These are phyloP conservation scores for Xiphydria camelus DNA, from an alignment of 2,888 invertebrate genomes.

Conservation along the genomic window DNA sequence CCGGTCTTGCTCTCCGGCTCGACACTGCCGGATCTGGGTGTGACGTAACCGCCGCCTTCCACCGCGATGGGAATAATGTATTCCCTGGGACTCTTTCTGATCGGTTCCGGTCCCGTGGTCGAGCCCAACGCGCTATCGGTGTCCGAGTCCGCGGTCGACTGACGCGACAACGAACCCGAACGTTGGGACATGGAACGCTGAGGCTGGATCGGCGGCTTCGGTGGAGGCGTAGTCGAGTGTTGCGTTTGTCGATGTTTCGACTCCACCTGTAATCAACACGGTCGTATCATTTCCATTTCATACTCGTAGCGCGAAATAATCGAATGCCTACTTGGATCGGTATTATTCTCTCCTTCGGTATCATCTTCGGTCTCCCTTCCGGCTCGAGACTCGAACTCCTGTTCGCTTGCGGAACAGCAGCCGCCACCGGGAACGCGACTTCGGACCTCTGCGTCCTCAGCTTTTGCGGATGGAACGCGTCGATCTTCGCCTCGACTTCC, in stretches of 20 bases:
- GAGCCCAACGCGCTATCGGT: conserved; percentile 64
- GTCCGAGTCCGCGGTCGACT: conserved; percentile 73
- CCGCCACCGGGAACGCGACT: conserved; percentile 63
- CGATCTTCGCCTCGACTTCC: conserved; percentile 51
- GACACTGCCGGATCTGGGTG: conserved; percentile 74
- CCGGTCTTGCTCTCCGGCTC: conserved; percentile 71
- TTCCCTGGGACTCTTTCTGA: conserved; percentile 86
- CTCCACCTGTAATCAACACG: conserved; percentile 35
- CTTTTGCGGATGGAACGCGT: conserved; percentile 53
- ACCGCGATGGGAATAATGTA: conserved; percentile 93
- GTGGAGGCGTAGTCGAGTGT: conserved; percentile 57
- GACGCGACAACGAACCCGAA: conserved; percentile 63
- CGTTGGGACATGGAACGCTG: conserved; percentile 58
- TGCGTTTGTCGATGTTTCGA: conserved; percentile 46
- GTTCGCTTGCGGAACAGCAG: conserved; percentile 50
- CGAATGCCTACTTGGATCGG: conserved; percentile 61
- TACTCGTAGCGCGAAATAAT: too few relatives aligned
- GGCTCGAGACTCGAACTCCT: conserved; percentile 64
- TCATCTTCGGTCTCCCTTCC: conserved; percentile 45
- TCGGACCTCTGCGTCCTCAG: conserved; percentile 61
- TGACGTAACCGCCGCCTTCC: conserved; percentile 86
- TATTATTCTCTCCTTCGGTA: conserved; percentile 68
- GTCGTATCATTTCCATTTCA: too few relatives aligned
- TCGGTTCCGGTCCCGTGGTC: conserved; percentile 68
- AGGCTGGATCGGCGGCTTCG: conserved; percentile 59